A percentile compares a stretch with the other conserved stretches of the same genome.
phyloP scores from a whole-genome alignment of 2,888 invertebrate genomes.

The Microchrysa polita region DNA sequence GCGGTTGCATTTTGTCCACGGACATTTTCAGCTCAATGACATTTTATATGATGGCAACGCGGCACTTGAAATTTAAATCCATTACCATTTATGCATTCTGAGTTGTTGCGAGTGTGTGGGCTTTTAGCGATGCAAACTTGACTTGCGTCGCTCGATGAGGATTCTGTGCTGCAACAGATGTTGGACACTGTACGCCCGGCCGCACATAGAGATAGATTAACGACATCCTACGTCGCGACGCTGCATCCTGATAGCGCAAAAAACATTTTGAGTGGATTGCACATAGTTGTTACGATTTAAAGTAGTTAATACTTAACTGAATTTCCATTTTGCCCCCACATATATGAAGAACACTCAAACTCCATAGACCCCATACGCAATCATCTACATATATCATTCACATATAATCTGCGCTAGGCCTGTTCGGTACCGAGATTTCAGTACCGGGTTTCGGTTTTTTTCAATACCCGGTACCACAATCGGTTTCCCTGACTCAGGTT shows the following conservation, averaged over 20 bases:
- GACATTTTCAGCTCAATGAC: constrained; percentile 35
- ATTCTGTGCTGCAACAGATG: not conserved
- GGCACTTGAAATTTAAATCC: constrained; percentile 16
- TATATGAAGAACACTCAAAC: too few relatives aligned
- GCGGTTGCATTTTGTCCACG: constrained; percentile 17
- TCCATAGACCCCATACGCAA: not conserved
- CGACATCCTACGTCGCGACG: not conserved
- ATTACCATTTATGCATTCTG: constrained; percentile 3
- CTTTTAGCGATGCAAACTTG: not conserved
- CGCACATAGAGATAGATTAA: not conserved
- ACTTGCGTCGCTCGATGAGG: not conserved
- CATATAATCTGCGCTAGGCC: constrained; percentile 3
- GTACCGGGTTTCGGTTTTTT: too few relatives aligned
- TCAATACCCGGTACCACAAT: too few relatives aligned
- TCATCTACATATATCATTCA: not conserved
- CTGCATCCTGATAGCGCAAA: constrained; percentile 20
- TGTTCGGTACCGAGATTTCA: too few relatives aligned
- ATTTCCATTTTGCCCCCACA: constrained; percentile 2
- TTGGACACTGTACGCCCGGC: constrained; percentile 27
- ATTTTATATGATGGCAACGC: constrained; percentile 41
- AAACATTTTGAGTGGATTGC: not conserved
- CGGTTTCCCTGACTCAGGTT: too few relatives aligned
- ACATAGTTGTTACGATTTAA: constrained; percentile 39
- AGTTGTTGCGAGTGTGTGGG: constrained; percentile 39
- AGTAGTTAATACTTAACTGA: constrained; percentile 31